Percentiles rank a stretch among this genome's conserved stretches.
Evolutionary conservation across 2,888 invertebrate genomes (phyloP).

Genomic region (Exocentrus adspersus): DNA sequence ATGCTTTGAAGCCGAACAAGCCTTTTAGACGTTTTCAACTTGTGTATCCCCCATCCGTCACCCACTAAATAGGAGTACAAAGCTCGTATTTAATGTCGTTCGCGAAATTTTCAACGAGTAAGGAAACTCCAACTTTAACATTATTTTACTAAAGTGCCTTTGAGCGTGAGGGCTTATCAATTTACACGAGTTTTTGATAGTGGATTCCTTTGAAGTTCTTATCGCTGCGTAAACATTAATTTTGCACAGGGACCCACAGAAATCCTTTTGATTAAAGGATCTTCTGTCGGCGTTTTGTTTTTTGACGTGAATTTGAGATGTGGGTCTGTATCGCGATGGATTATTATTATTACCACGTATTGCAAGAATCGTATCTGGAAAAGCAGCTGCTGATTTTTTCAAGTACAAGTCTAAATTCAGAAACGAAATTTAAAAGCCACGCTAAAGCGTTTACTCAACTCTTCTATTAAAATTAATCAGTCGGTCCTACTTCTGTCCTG

Average conservation of each 20-base stretch:
- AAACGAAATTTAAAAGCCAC: constrained; percentile 10
- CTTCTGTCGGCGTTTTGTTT: constrained; percentile 3
- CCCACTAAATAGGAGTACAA: background rate
- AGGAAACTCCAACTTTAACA: constrained; percentile 4
- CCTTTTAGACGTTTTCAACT: too few relatives aligned
- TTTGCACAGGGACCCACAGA: constrained; percentile 3
- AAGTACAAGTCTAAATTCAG: constrained; percentile 4
- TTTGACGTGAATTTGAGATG: background rate
- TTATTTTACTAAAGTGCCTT: constrained; percentile 7
- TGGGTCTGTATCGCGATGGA: background rate
- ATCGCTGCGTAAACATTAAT: constrained; percentile 4
- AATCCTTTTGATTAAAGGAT: constrained; percentile 8
- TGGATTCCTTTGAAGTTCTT: background rate
- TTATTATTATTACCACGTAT: background rate
- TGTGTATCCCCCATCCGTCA: background rate
- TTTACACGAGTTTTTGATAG: constrained; percentile 14
- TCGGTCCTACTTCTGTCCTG: constrained; percentile 24
- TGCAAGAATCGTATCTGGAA: background rate
- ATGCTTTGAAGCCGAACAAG: too few relatives aligned
- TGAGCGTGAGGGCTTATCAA: constrained; percentile 13
- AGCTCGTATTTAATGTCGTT: background rate
- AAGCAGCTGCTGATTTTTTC: background rate
- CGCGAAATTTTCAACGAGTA: background rate
- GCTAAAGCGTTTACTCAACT: constrained; percentile 18
- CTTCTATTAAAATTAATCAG: constrained; percentile 26